phyloP scores from a whole-genome alignment of 1,140 invertebrate genomes.

The Diabrotica undecimpunctata region DNA sequence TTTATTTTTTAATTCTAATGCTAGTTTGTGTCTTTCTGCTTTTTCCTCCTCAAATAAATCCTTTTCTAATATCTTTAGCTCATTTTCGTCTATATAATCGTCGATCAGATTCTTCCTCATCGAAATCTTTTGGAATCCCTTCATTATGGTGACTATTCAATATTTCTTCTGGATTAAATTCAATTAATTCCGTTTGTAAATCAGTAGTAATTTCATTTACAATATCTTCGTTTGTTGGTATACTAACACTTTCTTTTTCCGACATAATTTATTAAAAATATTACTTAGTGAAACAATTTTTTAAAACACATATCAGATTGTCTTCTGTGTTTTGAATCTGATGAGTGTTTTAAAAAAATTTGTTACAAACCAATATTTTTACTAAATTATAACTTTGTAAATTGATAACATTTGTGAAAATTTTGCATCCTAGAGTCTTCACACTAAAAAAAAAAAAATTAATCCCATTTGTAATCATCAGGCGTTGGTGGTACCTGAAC shows the following conservation, averaged over 20 bases:
- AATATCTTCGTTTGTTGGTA: constrained; percentile 24
- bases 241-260: constrained; percentile 1
- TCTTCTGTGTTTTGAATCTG: too few relatives aligned
- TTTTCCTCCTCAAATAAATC: constrained; percentile 61
- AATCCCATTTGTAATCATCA: too few relatives aligned
- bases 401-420: too few relatives aligned
- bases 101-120: constrained; percentile 33
- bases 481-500: too few relatives aligned
- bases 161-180: background rate
- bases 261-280: constrained; percentile 1
- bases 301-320: too few relatives aligned
- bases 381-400: too few relatives aligned
- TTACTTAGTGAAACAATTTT: too few relatives aligned
- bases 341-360: too few relatives aligned
- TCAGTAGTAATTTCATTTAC: constrained; percentile 25
- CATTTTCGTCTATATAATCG: constrained; percentile 57
- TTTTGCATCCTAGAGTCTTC: too few relatives aligned
- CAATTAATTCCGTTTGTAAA: constrained; percentile 13
- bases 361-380: too few relatives aligned
- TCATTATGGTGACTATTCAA: background rate
- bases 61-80: constrained; percentile 59
- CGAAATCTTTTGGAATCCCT: constrained; percentile 24
- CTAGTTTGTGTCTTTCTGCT: constrained; percentile 55
- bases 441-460: too few relatives aligned
- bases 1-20: constrained; percentile 66